Evolutionary conservation across 2,888 invertebrate genomes (phyloP).

Genomic region (Dysmachus trigonus): DNA sequence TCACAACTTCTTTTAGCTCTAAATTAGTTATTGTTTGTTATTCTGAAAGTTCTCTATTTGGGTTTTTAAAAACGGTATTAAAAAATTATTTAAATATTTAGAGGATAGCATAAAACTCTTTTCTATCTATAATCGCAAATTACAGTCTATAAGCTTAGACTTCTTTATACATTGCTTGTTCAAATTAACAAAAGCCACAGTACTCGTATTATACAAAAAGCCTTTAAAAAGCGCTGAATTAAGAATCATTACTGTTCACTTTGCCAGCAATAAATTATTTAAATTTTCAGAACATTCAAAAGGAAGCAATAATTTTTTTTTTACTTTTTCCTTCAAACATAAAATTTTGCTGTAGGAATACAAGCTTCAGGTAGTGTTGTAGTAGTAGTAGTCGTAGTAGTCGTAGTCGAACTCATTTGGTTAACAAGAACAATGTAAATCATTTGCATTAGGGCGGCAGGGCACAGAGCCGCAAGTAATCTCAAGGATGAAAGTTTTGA

Average conservation of each 20-base stretch:
- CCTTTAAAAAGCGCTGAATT: neutral
- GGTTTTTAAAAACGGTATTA: too few relatives aligned
- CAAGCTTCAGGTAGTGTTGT: neutral
- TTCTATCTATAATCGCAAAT: neutral
- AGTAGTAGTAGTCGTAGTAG: neutral
- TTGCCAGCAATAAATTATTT: slow-evolving; percentile 8
- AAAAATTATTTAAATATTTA: too few relatives aligned
- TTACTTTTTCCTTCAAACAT: neutral
- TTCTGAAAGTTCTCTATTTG: too few relatives aligned
- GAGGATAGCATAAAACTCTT: too few relatives aligned
- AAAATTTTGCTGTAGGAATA: neutral
- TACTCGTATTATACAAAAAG: neutral
- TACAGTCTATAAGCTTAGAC: neutral
- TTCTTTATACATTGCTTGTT: neutral
- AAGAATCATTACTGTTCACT: neutral
- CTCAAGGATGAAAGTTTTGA: neutral
- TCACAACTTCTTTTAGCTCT: too few relatives aligned
- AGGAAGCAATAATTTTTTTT: slow-evolving; percentile 25
- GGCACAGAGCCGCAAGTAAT: neutral
- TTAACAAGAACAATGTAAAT: slow-evolving; percentile 21
- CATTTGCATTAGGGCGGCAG: slow-evolving; percentile 7
- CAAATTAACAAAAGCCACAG: neutral
- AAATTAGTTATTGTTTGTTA: too few relatives aligned
- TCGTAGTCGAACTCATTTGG: slow-evolving; percentile 14
- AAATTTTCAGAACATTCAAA: neutral